These are phyloP conservation scores for Calliopum simillimum DNA, from an alignment of 2,888 invertebrate species.

Conservation along the genomic window DNA sequence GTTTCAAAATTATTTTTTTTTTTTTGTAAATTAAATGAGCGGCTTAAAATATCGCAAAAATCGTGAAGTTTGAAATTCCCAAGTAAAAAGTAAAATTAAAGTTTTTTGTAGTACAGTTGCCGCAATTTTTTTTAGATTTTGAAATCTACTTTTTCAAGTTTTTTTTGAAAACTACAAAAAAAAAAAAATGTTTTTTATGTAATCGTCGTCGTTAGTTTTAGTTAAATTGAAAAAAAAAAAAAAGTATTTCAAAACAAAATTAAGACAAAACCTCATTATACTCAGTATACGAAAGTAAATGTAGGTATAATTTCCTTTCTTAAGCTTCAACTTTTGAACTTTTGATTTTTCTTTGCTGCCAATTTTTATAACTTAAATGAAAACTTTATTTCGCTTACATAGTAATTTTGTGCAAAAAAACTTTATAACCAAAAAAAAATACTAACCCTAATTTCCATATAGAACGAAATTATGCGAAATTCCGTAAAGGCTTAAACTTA, in stretches of 20 bases:
- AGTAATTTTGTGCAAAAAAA: slow-evolving; percentile 37
- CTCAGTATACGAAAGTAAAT: slow-evolving; percentile 29
- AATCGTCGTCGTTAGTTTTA: slow-evolving; percentile 59
- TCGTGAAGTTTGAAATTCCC: not conserved
- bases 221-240: slow-evolving; percentile 44
- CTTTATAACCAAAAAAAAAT: not conserved
- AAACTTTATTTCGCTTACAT: slow-evolving; percentile 41
- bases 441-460: slow-evolving; percentile 9
- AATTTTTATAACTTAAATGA: slow-evolving; percentile 34
- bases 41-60: not conserved
- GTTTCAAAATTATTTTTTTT: not conserved
- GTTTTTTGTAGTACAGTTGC: slow-evolving; percentile 5
- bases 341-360: slow-evolving; percentile 5
- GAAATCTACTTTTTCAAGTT: slow-evolving; percentile 7
- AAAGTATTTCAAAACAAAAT: slow-evolving; percentile 35
- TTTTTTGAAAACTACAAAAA: not conserved
- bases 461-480: slow-evolving; percentile 58
- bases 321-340: not conserved
- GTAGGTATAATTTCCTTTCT: not conserved
- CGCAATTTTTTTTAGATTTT: slow-evolving; percentile 22
- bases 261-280: slow-evolving; percentile 26
- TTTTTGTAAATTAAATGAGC: not conserved
- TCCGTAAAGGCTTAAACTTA: slow-evolving; percentile 39
- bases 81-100: not conserved
- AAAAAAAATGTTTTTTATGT: slow-evolving; percentile 60